Base-by-base conservation (phyloP, 2,113 vertebrate genomes). In the Leucopsar rothschildi region DNA sequence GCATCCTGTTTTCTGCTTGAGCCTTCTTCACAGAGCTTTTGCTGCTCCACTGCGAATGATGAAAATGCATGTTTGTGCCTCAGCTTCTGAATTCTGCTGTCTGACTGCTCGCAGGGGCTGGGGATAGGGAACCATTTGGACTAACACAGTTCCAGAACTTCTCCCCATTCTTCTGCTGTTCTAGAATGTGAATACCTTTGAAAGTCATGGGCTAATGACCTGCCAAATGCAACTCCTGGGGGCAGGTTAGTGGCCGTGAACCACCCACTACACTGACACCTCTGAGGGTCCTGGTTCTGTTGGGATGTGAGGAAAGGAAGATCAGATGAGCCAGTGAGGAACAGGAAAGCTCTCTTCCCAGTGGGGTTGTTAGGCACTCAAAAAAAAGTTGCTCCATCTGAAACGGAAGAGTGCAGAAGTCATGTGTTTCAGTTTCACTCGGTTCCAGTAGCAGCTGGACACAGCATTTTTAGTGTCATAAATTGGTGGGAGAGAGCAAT, bases 51-150 rank as follows among this genome's bases (percentile, higher is more conserved):
- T 92, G 90, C 42, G 50, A 57, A 1, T 35, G 56, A 50, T 70
- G 75, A 81, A 92, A 94, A 88, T 59, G 90, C 92, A 94, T 65
- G 92, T 93, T 78, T 33, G 79, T 92, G 69, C 76, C 69, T 92
- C 87, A 86, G 82, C 70, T 93, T 85, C 78, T 7, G 40, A 79
- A 59, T 79, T 83, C 77, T 63, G 84, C 63, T 64, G 57, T 87
- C 82, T 92, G 70, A 77, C 42, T 94, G 85, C 22, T 93, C 7
- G 3, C 10, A 59, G 71, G 57, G 60, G 73, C 39, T 83, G 70
- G 64, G 40, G 57, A 75, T 44, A 70, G 47, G 83, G 61, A 88
- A 68, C 35, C 22, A 12, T 75, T 25, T 52, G 49, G 27, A 75
- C 66, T 86, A 81, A 88, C 78, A 81, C 14, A 53, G 61, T 82